Evolutionary conservation across 2,113 vertebrate species (phyloP).

Genomic region (Meriones unguiculatus): DNA sequence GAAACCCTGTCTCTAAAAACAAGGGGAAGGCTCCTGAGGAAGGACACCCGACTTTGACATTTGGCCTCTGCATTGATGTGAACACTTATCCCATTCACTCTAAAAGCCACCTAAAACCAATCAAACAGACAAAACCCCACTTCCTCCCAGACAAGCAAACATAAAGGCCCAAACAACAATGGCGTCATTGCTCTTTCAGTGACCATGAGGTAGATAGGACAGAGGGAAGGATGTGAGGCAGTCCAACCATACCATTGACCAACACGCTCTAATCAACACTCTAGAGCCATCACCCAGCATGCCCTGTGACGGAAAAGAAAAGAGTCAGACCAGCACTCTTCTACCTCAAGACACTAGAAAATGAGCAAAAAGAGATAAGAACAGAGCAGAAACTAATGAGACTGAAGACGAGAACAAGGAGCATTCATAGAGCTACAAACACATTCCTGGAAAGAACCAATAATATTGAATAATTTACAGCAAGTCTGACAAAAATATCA

Average conservation of each 20-base stretch:
- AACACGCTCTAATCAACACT: not conserved
- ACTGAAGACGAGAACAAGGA: not conserved
- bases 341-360: not conserved
- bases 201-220: not conserved
- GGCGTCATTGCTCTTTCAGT: not conserved
- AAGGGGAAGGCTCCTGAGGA: not conserved
- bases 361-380: not conserved
- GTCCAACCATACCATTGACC: not conserved
- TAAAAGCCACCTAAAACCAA: not conserved
- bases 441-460: not conserved
- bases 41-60: not conserved
- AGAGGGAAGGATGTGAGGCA: not conserved
- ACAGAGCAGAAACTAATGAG: not conserved
- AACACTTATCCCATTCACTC: not conserved
- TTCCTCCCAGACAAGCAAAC: not conserved
- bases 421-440: not conserved
- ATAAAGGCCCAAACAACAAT: not conserved
- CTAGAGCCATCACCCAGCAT: too few species aligned
- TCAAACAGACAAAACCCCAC: not conserved
- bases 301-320: not conserved
- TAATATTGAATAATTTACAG: conserved; percentile 16
- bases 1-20: not conserved
- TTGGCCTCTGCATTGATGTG: not conserved
- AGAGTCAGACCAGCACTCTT: not conserved
- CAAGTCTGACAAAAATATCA: not conserved